Percentiles rank a stretch among this genome's conserved stretches.
Evolutionary conservation across 2,797 vertebrate genomes (phyloP).

Genomic region (Steatocranus sp.): DNA sequence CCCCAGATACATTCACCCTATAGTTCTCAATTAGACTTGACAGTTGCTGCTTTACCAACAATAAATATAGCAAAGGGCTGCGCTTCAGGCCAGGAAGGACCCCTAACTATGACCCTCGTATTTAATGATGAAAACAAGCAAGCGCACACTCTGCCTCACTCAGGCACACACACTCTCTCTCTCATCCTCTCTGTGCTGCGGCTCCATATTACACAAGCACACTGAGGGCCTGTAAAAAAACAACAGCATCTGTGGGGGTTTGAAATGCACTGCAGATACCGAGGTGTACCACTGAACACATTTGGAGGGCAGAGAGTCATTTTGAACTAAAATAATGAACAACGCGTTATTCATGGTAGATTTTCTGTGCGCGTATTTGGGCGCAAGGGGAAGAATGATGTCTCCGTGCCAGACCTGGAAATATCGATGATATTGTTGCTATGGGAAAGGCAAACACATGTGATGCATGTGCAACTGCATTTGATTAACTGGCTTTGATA

Average conservation of each 20-base stretch:
- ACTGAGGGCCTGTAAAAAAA: neutral
- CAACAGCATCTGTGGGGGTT: constrained; percentile 5
- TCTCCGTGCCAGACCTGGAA: neutral
- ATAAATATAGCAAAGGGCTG: constrained; percentile 79
- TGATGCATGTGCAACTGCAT: neutral
- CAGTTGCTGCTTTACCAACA: constrained; percentile 79
- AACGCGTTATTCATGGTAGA: neutral
- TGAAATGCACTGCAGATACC: neutral
- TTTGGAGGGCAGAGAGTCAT: neutral
- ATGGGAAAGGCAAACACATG: neutral
- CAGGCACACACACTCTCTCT: constrained; percentile 17
- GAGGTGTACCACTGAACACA: neutral
- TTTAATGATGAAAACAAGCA: constrained; percentile 80
- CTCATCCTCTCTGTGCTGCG: neutral
- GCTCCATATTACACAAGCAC: constrained; percentile 37
- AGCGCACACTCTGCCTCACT: constrained; percentile 52
- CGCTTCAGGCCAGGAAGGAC: constrained; percentile 66
- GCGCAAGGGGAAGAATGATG: neutral
- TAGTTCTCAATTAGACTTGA: constrained; percentile 78
- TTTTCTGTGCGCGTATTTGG: neutral
- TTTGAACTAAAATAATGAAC: neutral
- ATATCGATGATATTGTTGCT: neutral
- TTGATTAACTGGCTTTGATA: neutral
- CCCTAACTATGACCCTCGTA: constrained; percentile 75
- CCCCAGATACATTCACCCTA: constrained; percentile 76